Evolutionary conservation across 1,140 invertebrate species (phyloP).

Genomic region (Lordiphosa mommai): DNA sequence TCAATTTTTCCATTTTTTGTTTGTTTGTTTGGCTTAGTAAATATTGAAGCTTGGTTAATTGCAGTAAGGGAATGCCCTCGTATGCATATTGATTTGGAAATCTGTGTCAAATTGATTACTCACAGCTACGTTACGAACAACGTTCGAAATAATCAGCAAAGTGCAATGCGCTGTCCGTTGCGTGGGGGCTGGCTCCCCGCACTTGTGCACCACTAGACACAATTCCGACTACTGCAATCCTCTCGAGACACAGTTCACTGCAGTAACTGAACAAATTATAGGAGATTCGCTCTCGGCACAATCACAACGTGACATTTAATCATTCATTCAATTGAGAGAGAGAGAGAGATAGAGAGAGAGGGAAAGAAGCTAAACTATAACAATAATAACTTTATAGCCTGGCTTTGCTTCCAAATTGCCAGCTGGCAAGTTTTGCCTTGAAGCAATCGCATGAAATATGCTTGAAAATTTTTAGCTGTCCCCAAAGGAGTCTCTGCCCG

Average conservation of each 20-base stretch:
- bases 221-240: slow-evolving; percentile 54
- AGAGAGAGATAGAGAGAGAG: not conserved
- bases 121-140: slow-evolving; percentile 32
- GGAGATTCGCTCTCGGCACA: slow-evolving; percentile 51
- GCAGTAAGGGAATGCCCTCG: not conserved
- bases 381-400: slow-evolving; percentile 15
- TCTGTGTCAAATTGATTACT: slow-evolving; percentile 71
- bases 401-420: slow-evolving; percentile 42
- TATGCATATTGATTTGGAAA: slow-evolving; percentile 60
- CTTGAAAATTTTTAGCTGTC: slow-evolving; percentile 32
- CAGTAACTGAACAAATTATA: slow-evolving; percentile 14
- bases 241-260: slow-evolving; percentile 58
- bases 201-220: slow-evolving; percentile 52
- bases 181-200: too few species aligned
- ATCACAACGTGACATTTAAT: slow-evolving; percentile 65
- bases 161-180: slow-evolving; percentile 33
- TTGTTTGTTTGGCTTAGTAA: slow-evolving; percentile 1
- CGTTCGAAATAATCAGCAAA: slow-evolving; percentile 62
- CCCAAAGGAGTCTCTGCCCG: not conserved
- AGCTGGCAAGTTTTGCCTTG: slow-evolving; percentile 34
- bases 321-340: slow-evolving; percentile 37
- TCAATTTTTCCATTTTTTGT: slow-evolving; percentile 14
- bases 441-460: slow-evolving; percentile 13
- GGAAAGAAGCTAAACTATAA: slow-evolving; percentile 22
- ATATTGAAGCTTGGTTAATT: not conserved